These are phyloP conservation scores for Tridacna crocea DNA, from an alignment of 2,888 invertebrate species.

Conservation along the genomic window DNA sequence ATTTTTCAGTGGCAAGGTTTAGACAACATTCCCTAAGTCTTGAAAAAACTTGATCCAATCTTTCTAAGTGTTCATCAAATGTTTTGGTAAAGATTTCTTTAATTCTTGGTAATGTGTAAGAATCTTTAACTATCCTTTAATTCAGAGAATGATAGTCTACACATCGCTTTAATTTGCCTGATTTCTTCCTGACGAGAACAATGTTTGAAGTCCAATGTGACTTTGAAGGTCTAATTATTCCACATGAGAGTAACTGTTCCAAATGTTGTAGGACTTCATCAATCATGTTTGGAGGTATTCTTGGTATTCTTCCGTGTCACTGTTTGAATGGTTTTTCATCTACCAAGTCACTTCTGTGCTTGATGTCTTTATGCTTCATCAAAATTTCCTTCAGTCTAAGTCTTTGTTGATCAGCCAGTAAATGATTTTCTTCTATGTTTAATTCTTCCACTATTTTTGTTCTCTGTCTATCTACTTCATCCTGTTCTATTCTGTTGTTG, in stretches of 20 bases:
- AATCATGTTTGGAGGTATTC: no score
- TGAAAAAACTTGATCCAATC: slow-evolving; percentile 43
- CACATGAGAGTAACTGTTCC: slow-evolving; percentile 2
- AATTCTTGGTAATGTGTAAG: slow-evolving; percentile 42
- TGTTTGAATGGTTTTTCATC: no score
- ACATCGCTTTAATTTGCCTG: neutral
- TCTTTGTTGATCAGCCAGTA: no score
- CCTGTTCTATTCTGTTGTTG: no score
- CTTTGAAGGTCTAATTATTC: neutral
- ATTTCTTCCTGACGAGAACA: neutral
- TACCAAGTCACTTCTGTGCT: no score
- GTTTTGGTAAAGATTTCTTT: slow-evolving; percentile 30
- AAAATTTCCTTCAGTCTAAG: no score
- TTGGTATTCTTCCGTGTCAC: no score
- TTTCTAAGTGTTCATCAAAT: slow-evolving; percentile 44
- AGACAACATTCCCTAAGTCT: slow-evolving; percentile 35
- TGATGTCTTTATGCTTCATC: no score
- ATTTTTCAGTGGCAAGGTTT: slow-evolving; percentile 52
- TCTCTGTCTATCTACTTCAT: no score
- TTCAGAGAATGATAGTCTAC: neutral
- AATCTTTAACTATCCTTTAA: no score
- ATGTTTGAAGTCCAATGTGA: slow-evolving; percentile 14
- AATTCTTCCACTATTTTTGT: no score
- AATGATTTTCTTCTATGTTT: no score
- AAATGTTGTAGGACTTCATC: slow-evolving; percentile 30